Evolutionary conservation across 2,113 vertebrate species (phyloP).

Genomic region (rat (Rattus norvegicus)): GRCr8 NC_086039.1:136557501-136558000

Average conservation of each 20-base stretch:
- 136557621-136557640: neutral
- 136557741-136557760: neutral
- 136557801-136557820: neutral
- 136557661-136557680: neutral
- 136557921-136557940: neutral
- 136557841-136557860: neutral
- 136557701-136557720: neutral
- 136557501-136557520: neutral
- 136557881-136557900: neutral
- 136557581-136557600: neutral
- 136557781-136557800: neutral
- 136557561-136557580: neutral
- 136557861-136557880: neutral
- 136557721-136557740: neutral
- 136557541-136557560: neutral
- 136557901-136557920: neutral
- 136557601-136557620: neutral
- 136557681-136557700: neutral
- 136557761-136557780: neutral
- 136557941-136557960: neutral
- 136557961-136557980: neutral
- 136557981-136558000: neutral
- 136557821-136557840: neutral
- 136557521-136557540: neutral
- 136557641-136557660: neutral